phyloP scores from a whole-genome alignment of 2,888 invertebrate species.

The Teinopalpus imperialis region DNA sequence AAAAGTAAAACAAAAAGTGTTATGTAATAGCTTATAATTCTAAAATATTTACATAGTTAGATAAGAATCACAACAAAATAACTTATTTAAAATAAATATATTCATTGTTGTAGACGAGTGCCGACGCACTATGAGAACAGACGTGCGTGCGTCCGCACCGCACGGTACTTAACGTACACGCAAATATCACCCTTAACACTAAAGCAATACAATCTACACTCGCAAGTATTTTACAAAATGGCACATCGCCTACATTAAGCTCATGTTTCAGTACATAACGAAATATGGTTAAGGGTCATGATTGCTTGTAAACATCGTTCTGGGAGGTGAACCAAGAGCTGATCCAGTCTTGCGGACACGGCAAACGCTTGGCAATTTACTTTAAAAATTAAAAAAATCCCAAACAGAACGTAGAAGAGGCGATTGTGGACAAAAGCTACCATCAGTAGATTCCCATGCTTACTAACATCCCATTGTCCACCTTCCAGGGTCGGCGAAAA shows the following conservation, averaged over 20 bases:
- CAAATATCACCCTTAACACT: background rate
- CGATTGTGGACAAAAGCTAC: no score
- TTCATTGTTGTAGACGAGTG: constrained; percentile 29
- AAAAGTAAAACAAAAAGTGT: constrained; percentile 33
- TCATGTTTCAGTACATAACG: background rate
- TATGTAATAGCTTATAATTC: constrained; percentile 50
- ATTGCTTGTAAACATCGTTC: no score
- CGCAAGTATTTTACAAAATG: background rate
- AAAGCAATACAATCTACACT: no score
- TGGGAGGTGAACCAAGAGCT: no score
- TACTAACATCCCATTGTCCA: constrained; percentile 6
- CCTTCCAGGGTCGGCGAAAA: background rate
- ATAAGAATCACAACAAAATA: constrained; percentile 69
- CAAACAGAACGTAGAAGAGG: background rate
- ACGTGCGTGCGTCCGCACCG: background rate
- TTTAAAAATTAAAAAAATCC: no score
- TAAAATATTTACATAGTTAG: constrained; percentile 61
- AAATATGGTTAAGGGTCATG: background rate
- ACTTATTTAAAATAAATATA: constrained; percentile 65
- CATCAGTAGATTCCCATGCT: no score
- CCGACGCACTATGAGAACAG: no score
- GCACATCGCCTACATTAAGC: constrained; percentile 5
- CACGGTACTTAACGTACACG: background rate
- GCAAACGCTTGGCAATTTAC: background rate
- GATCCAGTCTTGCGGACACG: no score